Percentiles rank a stretch among this genome's conserved stretches.
Evolutionary conservation across 2,888 invertebrate genomes (phyloP).

Genomic region (Morinoia aosen): DNA sequence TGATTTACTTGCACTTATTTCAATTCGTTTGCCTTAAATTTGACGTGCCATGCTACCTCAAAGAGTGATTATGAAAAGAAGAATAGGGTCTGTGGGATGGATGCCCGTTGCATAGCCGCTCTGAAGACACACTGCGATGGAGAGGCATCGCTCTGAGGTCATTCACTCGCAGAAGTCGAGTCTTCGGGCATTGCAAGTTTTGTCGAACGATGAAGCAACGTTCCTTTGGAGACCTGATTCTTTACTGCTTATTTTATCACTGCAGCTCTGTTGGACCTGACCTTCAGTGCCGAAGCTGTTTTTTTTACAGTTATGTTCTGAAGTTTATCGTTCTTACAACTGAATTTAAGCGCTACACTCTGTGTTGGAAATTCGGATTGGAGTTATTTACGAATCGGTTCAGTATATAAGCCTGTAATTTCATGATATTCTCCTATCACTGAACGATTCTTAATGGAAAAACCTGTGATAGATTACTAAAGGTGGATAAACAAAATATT

Average conservation of each 20-base stretch:
- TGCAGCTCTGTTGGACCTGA: background rate
- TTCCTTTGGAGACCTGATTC: background rate
- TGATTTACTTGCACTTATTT: background rate
- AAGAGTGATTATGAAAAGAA: background rate
- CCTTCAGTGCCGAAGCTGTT: background rate
- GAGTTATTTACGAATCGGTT: background rate
- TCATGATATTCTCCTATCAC: background rate
- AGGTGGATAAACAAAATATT: background rate
- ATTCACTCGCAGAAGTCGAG: background rate
- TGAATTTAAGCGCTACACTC: background rate
- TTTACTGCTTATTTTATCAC: background rate
- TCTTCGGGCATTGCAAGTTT: constrained; percentile 23
- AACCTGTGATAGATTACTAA: background rate
- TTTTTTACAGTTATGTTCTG: background rate
- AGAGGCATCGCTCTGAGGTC: constrained; percentile 44
- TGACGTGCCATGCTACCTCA: background rate
- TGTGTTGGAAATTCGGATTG: background rate
- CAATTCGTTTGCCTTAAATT: background rate
- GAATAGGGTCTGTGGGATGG: constrained; percentile 3
- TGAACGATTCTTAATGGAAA: background rate
- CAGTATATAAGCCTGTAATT: background rate
- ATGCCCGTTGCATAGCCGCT: background rate
- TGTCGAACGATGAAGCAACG: constrained; percentile 17
- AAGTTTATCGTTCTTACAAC: background rate
- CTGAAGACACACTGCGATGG: background rate